Base-by-base conservation (phyloP, 2,797 vertebrate genomes). In the Cryptoblepharus egeriae region DNA sequence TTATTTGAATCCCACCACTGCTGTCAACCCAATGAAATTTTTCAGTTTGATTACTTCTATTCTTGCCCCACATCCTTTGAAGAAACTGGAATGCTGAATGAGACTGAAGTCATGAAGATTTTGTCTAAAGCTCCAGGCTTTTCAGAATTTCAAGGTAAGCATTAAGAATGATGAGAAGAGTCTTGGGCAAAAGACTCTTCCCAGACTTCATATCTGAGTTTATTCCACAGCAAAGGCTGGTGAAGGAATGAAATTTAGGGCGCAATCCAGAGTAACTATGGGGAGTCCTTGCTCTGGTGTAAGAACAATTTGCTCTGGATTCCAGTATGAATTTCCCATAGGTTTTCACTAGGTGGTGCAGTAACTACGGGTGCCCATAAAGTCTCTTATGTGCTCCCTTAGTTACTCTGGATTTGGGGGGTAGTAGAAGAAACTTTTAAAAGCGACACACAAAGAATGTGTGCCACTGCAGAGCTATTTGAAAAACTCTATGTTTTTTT, bases 101-200 rank as follows among this genome's bases (percentile, higher is more conserved):
- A 75, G 13, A 52, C 16, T 9, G 79, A 85, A 60, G 26, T 85
- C 30, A 9, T 85, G 45, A 77, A 68, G 79, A 52, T 85, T 65
- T 77, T 81, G 61, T 72, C 32, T 42, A 37, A 49, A 57, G 52
- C 58, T 49, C 74, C 73, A 4, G 26, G 20, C 39, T 52, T 81
- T 60, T 81, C 79, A 61, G 79, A 81, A 39, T 30, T 65, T 63
- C 63, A 28, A 67, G 84, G 79, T 85, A 67, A 68, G 75, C 24
- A 58, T 10, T 55, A 45, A 20, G 18, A 60, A 9, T 32, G 16
- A 42, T 37, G 26, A 18, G 6, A 49, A 77, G 30, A 58, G 55
- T 57, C 55, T 57, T 12, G 20, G 55, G 55, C 15, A 57, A 57
- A 57, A 18, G 55, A 18, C 12, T 18, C 55, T 49, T 49, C 4